Conservation (phyloP, 2,113 vertebrate species). For the Etheostoma spectabile region DNA sequence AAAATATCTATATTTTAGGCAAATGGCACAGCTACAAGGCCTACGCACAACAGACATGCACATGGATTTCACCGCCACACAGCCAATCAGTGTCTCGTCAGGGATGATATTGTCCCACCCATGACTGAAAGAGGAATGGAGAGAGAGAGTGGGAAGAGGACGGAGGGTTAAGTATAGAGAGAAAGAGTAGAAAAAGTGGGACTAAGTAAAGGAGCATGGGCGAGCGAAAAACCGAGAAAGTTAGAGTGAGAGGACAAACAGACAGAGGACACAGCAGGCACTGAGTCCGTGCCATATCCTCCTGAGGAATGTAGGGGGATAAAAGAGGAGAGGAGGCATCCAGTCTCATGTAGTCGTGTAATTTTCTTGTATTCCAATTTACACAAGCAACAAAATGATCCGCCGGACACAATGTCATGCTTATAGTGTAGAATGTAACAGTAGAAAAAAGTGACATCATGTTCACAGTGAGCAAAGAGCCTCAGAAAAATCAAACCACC, state of each 20-base stretch:
- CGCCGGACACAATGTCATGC: not conserved
- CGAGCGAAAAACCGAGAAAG: conserved; percentile 14
- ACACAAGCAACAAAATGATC: not conserved
- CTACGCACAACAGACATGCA: not conserved
- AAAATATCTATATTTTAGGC: conserved; percentile 31
- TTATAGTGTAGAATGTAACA: not conserved
- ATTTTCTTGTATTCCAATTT: not conserved
- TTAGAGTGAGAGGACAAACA: conserved; percentile 38
- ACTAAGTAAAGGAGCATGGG: not conserved
- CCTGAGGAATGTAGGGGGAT: conserved; percentile 27
- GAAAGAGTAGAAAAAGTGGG: conserved; percentile 3
- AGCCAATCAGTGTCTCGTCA: conserved; percentile 35
- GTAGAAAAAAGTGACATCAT: not conserved
- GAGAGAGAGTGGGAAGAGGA: conserved; percentile 2
- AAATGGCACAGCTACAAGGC: conserved; percentile 6
- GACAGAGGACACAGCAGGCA: conserved; percentile 50
- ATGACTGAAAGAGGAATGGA: conserved; percentile 8
- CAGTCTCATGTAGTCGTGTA: not conserved
- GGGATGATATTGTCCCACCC: conserved; percentile 21
- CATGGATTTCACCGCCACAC: not conserved
- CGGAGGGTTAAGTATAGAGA: not conserved
- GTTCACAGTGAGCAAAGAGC: not conserved
- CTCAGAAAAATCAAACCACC: not conserved
- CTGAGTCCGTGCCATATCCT: conserved; percentile 24
- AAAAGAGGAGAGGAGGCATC: not conserved